These are phyloP conservation scores for Tenthredo scrophulariae DNA, from an alignment of 2,888 invertebrate species.

Conservation along the genomic window DNA sequence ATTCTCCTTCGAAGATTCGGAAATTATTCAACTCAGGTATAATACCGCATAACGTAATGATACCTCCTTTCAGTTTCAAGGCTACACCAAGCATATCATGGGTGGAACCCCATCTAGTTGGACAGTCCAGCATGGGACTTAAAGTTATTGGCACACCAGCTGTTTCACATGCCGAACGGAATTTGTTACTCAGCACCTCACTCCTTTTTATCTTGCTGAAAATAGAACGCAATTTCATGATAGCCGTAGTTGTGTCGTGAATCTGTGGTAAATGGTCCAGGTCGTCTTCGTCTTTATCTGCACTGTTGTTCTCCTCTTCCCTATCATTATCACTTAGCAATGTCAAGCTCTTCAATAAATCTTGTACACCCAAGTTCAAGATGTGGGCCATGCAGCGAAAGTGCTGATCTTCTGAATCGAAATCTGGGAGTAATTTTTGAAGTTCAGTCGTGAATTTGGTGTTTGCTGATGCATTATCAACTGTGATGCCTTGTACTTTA, in stretches of 20 bases:
- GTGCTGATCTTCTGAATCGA: conserved; percentile 62
- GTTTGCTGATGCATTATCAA: conserved; percentile 63
- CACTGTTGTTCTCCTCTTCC: conserved; percentile 42
- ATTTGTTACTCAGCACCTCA: conserved; percentile 56
- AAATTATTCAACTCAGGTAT: conserved; percentile 16
- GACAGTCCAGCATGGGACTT: conserved; percentile 54
- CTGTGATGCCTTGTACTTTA: conserved; percentile 64
- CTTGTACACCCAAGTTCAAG: conserved; percentile 65
- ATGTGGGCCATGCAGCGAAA: conserved; percentile 66
- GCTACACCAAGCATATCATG: conserved; percentile 56
- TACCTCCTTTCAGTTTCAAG: conserved; percentile 55
- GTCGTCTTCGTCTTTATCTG: conserved; percentile 44
- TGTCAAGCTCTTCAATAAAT: conserved; percentile 56
- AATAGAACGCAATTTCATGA: conserved; percentile 57
- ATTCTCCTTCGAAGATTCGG: conserved; percentile 53
- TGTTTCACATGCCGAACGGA: conserved; percentile 57
- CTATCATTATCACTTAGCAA: conserved; percentile 31
- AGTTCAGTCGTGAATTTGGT: conserved; percentile 63
- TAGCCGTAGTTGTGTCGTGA: conserved; percentile 37
- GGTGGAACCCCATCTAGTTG: conserved; percentile 59
- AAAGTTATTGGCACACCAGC: conserved; percentile 46
- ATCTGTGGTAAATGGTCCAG: conserved; percentile 11
- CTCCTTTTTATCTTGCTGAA: conserved; percentile 57
- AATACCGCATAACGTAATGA: conserved; percentile 41
- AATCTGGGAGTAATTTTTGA: conserved; percentile 50